Evolutionary conservation across 2,888 invertebrate genomes (phyloP), one percentile per base, ranked within the genome.

Genomic region (Empis livida): DNA sequence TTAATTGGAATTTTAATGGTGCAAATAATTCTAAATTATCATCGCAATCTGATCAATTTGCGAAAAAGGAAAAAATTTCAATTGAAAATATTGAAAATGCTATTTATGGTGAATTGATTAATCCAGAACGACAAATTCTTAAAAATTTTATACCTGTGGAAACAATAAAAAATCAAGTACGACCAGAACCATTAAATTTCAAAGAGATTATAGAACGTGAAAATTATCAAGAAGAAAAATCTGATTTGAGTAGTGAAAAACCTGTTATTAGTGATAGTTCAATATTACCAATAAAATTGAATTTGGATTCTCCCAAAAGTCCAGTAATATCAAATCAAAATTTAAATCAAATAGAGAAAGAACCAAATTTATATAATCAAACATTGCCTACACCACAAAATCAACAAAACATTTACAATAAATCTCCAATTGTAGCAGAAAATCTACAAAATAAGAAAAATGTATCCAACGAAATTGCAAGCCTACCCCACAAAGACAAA

Each of bases 31-130:
- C 35, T 13, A 35, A 35, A 35, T 13, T 13, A 13, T 13, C 11
- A 41, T 10, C 41, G 27, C 23, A 35, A n/a, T 9, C 41, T n/a
- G 11, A 49, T 41, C 49, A 53, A 44, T 54, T 57, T 32, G 55
- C 54, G 14, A 57, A 52, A 23, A 55, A 54, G 37, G 54, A 57
- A 43, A 56, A 61, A 48, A 56, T 68, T 56, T 64, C 67, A 49
- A 63, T 68, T 53, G 68, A 68, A 59, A 67, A 63, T 56, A 68
- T 68, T 58, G 67, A 68, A 61, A 67, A 64, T 56, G 63, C 61
- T 53, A 65, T 68, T 59, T 68, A 68, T 51, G 67, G 67, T 42
- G 67, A 68, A 52, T 56, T 63, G 37, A 57, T 68, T 50, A 59
- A 55, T 48, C 56, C 59, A 38, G 27, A 41, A 14, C n/a, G 13